These are phyloP conservation scores for Meda fulgida DNA, from an alignment of 2,797 vertebrate species.

Conservation along the genomic window DNA sequence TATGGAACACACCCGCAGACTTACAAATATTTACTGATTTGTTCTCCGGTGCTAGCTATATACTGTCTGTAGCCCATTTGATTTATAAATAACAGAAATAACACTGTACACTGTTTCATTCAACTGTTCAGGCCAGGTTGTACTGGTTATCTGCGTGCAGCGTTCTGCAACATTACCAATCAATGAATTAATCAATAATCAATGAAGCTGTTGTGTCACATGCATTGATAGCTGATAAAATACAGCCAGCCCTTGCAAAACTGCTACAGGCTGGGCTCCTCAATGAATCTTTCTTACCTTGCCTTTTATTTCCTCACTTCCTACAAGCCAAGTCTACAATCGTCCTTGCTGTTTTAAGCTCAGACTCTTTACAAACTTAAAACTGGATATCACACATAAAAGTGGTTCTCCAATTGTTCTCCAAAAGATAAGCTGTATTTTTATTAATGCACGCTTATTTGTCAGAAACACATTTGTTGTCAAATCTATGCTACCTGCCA, in stretches of 20 bases:
- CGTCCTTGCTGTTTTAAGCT: background rate
- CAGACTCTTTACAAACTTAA: background rate
- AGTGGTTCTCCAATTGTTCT: background rate
- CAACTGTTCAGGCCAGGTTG: background rate
- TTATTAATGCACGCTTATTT: conserved; percentile 1
- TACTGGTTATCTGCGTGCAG: background rate
- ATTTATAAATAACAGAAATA: background rate
- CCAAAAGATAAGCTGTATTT: background rate
- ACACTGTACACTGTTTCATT: background rate
- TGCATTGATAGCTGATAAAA: background rate
- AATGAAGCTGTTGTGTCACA: background rate
- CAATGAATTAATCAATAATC: too few species aligned
- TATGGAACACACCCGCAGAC: background rate
- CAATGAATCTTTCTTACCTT: background rate
- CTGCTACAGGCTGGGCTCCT: background rate
- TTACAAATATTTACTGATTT: background rate
- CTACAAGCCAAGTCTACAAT: background rate
- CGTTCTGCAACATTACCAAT: background rate
- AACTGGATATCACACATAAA: background rate
- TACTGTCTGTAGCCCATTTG: background rate
- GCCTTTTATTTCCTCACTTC: background rate
- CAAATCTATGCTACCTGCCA: background rate
- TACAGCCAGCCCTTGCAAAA: background rate
- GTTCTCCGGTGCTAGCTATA: background rate
- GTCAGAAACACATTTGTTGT: background rate